Conservation (phyloP, 2,797 vertebrate genomes). For the Selene dorsalis region DNA sequence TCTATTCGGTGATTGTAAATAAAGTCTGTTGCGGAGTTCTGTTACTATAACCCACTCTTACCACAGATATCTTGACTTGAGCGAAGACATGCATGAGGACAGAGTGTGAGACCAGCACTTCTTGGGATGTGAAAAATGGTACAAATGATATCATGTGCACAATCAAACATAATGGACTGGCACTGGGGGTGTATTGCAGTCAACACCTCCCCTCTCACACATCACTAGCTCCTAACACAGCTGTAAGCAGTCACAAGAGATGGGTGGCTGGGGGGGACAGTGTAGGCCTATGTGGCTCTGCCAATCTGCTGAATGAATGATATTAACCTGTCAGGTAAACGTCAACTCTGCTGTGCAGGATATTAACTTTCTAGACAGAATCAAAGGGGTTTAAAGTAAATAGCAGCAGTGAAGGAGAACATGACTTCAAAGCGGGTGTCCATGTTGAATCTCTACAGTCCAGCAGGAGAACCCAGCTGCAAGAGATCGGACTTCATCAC, state of each 20-base stretch:
- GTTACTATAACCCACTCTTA: no score
- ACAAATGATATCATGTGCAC: slow-evolving; percentile 23
- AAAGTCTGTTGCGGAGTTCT: background rate
- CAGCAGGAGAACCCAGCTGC: background rate
- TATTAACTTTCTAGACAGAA: slow-evolving; percentile 35
- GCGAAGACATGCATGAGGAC: background rate
- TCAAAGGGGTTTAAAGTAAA: background rate
- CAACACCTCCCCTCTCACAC: slow-evolving; percentile 61
- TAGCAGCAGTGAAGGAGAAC: background rate
- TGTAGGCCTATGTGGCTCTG: background rate
- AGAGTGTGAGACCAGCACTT: background rate
- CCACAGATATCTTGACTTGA: no score
- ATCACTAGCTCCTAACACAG: slow-evolving; percentile 52
- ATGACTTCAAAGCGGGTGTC: background rate
- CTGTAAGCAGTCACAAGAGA: slow-evolving; percentile 47
- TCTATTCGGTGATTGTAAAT: background rate
- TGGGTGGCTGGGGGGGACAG: slow-evolving; percentile 9
- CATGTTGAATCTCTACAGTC: background rate
- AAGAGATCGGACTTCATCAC: background rate
- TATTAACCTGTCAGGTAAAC: slow-evolving; percentile 51
- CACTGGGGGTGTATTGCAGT: slow-evolving; percentile 47
- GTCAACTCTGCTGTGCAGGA: slow-evolving; percentile 50
- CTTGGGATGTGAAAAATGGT: slow-evolving; percentile 47
- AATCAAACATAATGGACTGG: slow-evolving; percentile 51
- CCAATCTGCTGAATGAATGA: slow-evolving; percentile 52